Conservation (phyloP, 2,888 invertebrate genomes). For the Drosophila prostipennis region DNA sequence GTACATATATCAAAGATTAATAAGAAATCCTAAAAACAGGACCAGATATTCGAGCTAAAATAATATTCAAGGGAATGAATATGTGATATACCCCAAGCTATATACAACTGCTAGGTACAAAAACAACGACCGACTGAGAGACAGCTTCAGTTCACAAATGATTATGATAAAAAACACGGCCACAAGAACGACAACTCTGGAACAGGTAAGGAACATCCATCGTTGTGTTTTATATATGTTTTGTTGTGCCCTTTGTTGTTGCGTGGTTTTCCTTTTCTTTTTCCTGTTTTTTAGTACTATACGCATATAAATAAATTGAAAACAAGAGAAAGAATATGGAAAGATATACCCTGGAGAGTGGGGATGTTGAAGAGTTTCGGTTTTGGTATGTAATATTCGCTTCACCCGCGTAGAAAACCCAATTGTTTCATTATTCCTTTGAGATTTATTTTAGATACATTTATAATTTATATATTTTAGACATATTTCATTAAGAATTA, state of each 20-base stretch:
- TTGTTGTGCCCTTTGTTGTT: constrained; percentile 28
- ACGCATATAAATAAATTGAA: constrained; percentile 22
- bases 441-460: too few relatives aligned
- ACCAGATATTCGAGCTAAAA: neutral
- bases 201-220: constrained; percentile 64
- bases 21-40: neutral
- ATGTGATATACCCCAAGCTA: neutral
- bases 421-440: too few relatives aligned
- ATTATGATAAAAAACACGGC: constrained; percentile 59
- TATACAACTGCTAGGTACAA: neutral
- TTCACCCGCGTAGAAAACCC: too few relatives aligned
- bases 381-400: too few relatives aligned
- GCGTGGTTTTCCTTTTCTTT: constrained; percentile 22
- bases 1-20: too few relatives aligned
- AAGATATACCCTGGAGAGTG: constrained; percentile 1
- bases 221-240: constrained; percentile 51
- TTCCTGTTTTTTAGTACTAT: constrained; percentile 7
- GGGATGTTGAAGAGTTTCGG: too few relatives aligned
- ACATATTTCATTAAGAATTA: too few relatives aligned
- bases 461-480: too few relatives aligned
- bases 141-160: constrained; percentile 58
- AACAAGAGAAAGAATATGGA: neutral
- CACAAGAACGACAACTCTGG: constrained; percentile 38
- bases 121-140: constrained; percentile 5
- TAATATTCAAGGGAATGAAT: neutral